Base-by-base conservation (phyloP, 2,113 vertebrate genomes). In the Eulemur rufifrons region DNA sequence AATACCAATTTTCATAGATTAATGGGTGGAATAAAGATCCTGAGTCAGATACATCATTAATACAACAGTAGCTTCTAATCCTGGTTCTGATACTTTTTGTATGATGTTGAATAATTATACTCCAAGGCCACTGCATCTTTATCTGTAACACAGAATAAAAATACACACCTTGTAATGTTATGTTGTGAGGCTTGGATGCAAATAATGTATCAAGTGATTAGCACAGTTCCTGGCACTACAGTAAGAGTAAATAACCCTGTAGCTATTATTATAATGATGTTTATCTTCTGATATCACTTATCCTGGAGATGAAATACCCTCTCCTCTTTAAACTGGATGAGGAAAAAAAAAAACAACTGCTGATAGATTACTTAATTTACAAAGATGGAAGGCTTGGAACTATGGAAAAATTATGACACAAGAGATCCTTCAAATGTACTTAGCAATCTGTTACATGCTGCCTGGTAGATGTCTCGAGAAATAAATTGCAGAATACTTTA, bases 61-160 rank as follows among this genome's bases (percentile, higher is more conserved):
- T 88, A 89, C 11, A 89, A 94, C 25, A 92, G 83, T 82, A 81
- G 32, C 80, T 96, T 93, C 83, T 45, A 76, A 69, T 82, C 89
- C 56, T 92, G 89, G n/a, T 61, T 77, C 85, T 76, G 74, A 76
- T 15, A 69, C 83, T 86, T 94, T 96, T 77, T 80, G 20, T 64
- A 61, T 89, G 64, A 63, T 96, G 27, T 8, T 95, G 50, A 95
- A 78, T 91, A 94, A 96, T 95, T 90, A 91, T 25, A 89, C 8
- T 89, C 54, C 56, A 90, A 80, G 90, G n/a, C 13, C 45, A 73
- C 6, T 50, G 18, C 45, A 76, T 61, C 56, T 34, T 94, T 61
- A 90, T 89, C 64, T 93, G 45, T 56, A 80, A 74, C 86, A 69
- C 37, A 71, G 69, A 54, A 80, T 92, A 86, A 94, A 97, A 94